phyloP scores from a whole-genome alignment of 2,797 vertebrate genomes.

The Eulemur albifrons region DNA sequence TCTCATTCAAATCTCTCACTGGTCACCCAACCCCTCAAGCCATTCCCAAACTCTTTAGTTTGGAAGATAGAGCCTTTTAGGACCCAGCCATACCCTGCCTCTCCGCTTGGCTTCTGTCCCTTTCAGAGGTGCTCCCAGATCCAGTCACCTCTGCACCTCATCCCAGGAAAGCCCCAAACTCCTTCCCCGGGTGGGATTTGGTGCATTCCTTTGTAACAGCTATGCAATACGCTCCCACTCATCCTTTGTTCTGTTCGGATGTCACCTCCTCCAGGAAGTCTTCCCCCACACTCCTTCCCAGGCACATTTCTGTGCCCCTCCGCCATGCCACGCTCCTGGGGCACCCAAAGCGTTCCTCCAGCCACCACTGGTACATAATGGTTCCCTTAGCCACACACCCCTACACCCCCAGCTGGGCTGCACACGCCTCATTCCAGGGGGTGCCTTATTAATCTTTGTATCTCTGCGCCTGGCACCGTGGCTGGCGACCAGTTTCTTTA shows the following conservation, averaged over 20 bases:
- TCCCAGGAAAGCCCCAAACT: not conserved
- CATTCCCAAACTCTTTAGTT: not conserved
- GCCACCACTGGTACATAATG: not conserved
- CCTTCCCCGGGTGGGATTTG: not conserved
- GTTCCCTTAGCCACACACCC: not conserved
- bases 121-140: not conserved
- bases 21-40: not conserved
- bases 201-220: not conserved
- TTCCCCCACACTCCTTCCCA: not conserved
- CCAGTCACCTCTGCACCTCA: not conserved
- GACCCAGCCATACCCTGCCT: not conserved
- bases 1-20: not conserved
- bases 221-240: not conserved
- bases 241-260: not conserved
- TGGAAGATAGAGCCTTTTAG: not conserved
- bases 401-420: no score
- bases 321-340: not conserved
- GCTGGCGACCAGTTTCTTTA: not conserved
- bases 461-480: not conserved
- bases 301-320: not conserved
- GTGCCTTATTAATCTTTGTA: not conserved
- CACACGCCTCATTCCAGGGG: not conserved
- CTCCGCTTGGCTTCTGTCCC: not conserved
- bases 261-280: not conserved
- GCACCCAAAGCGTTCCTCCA: fast-evolving